Percentiles rank a stretch among this genome's conserved stretches.
Evolutionary conservation across 1,140 invertebrate species (phyloP).

Genomic region (Grapholita molesta): DNA sequence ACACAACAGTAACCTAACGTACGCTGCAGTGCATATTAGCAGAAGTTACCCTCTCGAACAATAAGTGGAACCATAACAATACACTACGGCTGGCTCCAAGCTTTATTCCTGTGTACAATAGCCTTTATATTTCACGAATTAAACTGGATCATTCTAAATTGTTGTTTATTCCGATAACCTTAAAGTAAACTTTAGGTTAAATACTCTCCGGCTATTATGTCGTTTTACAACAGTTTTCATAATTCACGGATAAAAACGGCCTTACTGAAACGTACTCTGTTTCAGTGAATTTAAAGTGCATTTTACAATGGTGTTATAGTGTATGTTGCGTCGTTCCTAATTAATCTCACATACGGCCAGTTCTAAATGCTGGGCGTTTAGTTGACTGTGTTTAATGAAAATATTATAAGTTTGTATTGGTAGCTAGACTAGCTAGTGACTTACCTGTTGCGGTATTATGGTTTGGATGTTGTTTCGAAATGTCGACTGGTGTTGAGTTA

Average conservation of each 20-base stretch:
- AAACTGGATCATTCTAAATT: not conserved
- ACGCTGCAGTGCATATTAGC: slow-evolving; percentile 6
- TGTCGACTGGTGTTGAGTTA: not conserved
- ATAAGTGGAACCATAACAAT: slow-evolving; percentile 1
- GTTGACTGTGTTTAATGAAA: slow-evolving; percentile 14
- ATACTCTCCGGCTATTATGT: not conserved
- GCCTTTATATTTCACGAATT: slow-evolving; percentile 13
- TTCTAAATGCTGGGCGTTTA: not conserved
- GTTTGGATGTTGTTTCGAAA: not conserved
- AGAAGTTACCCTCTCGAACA: slow-evolving; percentile 14
- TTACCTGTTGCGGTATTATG: not conserved
- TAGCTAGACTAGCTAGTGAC: not conserved
- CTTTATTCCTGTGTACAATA: slow-evolving; percentile 9
- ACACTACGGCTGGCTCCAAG: slow-evolving; percentile 4
- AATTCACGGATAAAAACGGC: not conserved
- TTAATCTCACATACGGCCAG: slow-evolving; percentile 1
- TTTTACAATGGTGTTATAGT: not conserved
- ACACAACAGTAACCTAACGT: not conserved
- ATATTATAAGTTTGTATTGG: not conserved
- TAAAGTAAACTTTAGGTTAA: not conserved
- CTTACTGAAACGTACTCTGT: not conserved
- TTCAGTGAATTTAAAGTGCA: not conserved
- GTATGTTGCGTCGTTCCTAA: not conserved
- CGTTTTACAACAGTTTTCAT: not conserved
- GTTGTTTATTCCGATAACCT: not conserved